These are phyloP conservation scores for Atherinosoma microstoma DNA, from an alignment of 2,797 vertebrate genomes.

Conservation along the genomic window DNA sequence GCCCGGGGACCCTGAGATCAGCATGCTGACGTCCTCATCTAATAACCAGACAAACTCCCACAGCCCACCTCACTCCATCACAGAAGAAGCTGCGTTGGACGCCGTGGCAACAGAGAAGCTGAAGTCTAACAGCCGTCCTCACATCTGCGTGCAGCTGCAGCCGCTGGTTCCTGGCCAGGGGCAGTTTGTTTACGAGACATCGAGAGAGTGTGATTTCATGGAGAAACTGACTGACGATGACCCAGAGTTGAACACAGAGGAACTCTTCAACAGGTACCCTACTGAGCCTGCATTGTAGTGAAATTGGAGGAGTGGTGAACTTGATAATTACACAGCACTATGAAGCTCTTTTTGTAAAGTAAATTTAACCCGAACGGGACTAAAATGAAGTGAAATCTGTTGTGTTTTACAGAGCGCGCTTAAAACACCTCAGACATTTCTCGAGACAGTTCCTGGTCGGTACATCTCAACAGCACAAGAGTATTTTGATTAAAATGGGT, in stretches of 20 bases:
- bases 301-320: too few species aligned
- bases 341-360: too few species aligned
- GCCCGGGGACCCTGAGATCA: slow-evolving; percentile 95
- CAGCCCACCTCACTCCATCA: slow-evolving; percentile 33
- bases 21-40: slow-evolving; percentile 77
- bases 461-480: slow-evolving; percentile 83
- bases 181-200: slow-evolving; percentile 91
- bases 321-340: too few species aligned
- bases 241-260: slow-evolving; percentile 65
- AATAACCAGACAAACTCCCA: neutral
- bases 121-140: slow-evolving; percentile 93
- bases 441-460: slow-evolving; percentile 86
- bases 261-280: slow-evolving; percentile 80
- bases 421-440: slow-evolving; percentile 84
- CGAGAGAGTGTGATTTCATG: slow-evolving; percentile 89
- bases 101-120: slow-evolving; percentile 89
- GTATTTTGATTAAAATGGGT: slow-evolving; percentile 87
- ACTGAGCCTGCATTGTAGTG: neutral
- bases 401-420: slow-evolving; percentile 73
- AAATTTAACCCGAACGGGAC: too few species aligned
- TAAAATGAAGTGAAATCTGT: neutral
- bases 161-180: slow-evolving; percentile 86
- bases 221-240: slow-evolving; percentile 81
- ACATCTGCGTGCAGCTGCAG: slow-evolving; percentile 90
- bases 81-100: slow-evolving; percentile 89